Evolutionary conservation across 2,113 vertebrate species (phyloP).

Genomic region (Patagioenas fasciata): DNA sequence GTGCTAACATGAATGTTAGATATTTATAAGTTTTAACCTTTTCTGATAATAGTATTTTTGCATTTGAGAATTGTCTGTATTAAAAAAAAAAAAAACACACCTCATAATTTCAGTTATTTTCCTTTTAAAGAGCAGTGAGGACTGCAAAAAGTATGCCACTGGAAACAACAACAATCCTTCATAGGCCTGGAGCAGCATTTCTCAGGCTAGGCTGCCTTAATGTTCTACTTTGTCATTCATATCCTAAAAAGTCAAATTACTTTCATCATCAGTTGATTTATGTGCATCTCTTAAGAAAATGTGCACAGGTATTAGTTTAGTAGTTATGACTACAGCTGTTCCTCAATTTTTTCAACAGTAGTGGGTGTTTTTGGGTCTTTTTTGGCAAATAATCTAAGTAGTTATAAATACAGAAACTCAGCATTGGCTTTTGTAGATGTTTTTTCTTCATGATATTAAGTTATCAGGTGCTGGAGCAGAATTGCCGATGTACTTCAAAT

Average conservation of each 20-base stretch:
- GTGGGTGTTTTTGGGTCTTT: not conserved
- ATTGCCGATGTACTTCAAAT: not conserved
- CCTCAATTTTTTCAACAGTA: not conserved
- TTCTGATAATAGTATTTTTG: not conserved
- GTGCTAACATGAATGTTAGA: not conserved
- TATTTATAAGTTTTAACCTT: not conserved
- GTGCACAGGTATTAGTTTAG: not conserved
- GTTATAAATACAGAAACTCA: not conserved
- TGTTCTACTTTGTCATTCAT: not conserved
- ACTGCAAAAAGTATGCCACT: not conserved
- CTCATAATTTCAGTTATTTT: not conserved
- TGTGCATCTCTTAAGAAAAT: not conserved
- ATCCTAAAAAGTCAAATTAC: not conserved
- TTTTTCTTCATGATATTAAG: not conserved
- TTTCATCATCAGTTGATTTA: not conserved
- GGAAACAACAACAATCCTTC: not conserved
- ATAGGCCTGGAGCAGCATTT: not conserved
- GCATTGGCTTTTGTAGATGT: not conserved
- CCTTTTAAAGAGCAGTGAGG: not conserved
- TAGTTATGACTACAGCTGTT: not conserved
- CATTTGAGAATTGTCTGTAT: not conserved
- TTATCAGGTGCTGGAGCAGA: not conserved
- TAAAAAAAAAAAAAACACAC: not conserved
- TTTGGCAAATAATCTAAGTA: not conserved
- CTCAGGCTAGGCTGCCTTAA: fast-evolving